Evolutionary conservation across 1,140 invertebrate genomes (phyloP), one percentile per base, ranked within the genome.

Genomic region (Panonychus citri): DNA sequence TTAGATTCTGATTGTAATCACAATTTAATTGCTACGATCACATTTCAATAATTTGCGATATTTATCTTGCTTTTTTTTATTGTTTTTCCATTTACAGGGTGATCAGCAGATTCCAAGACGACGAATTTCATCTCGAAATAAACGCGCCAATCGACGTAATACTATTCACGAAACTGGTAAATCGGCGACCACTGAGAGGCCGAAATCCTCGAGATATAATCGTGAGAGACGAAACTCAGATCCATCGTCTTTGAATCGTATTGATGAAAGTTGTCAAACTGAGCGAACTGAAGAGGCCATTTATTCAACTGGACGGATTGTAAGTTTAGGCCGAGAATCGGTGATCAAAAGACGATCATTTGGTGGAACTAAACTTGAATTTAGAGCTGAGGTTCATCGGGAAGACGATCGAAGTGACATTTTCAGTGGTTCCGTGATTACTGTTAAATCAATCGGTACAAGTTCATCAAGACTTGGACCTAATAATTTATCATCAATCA

Each of bases 231-330:
- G 21, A 46, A 21, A n/a, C 1, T n/a, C 42, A 43, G 15, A 17
- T 21, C 15, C 42, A 46, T 46, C 43, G 19, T 46, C 43, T 24
- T n/a, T 19, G n/a, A 24, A 28, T 27, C 4, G n/a, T 27, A 13
- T 51, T 25, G 64, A 48, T 54, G 62, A 7, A 62, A 63, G 46
- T 34, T 62, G 60, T 39, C 62, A 63, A 49, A 62, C 62, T 0
- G 61, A 63, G 3, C 19, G 46, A 39, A 43, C 51, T 48, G 37
- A 56, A 39, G 37, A 50, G 26, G 30, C 53, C 30, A 48, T 54
- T 17, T 48, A 43, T 39, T 15, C 10, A 34, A 39, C 46, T 48
- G 57, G 57, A 4, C 57, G 53, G 34, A 40, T 40, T 12, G 54
- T 52, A 7, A 34, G 12, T 12, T 12, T 34, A 12, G 12, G 12